Percentiles rank a stretch among this genome's conserved stretches.
These are phyloP conservation scores for Metopia argyrocephala DNA, from an alignment of 2,888 invertebrate genomes.

Conservation along the genomic window DNA sequence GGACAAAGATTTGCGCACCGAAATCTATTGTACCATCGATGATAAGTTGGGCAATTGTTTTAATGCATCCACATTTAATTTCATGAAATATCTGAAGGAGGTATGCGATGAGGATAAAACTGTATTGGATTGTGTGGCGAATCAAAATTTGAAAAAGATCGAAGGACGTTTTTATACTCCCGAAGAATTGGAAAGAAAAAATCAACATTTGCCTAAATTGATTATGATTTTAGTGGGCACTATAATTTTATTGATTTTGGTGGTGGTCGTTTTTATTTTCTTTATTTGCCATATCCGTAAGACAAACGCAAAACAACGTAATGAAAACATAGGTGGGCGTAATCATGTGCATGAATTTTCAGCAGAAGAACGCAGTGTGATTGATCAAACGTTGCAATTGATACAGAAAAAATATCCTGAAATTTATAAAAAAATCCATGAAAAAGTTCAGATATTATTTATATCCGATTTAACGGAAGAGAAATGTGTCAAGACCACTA, in stretches of 20 bases:
- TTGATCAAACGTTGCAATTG: slow-evolving; percentile 70
- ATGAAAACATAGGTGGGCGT: slow-evolving; percentile 53
- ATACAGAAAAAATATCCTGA: slow-evolving; percentile 72
- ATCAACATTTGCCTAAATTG: slow-evolving; percentile 63
- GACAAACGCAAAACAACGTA: slow-evolving; percentile 14
- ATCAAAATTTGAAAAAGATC: slow-evolving; percentile 69
- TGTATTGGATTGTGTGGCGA: slow-evolving; percentile 71
- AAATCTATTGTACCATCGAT: slow-evolving; percentile 74
- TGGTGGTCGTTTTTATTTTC: slow-evolving; percentile 61
- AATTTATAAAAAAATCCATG: slow-evolving; percentile 70
- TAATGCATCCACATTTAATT: slow-evolving; percentile 73
- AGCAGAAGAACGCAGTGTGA: slow-evolving; percentile 69
- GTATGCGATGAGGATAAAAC: slow-evolving; percentile 73
- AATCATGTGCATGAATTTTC: slow-evolving; percentile 70
- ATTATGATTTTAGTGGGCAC: slow-evolving; percentile 64
- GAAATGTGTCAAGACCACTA: slow-evolving; percentile 71
- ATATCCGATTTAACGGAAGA: slow-evolving; percentile 69
- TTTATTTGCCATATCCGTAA: slow-evolving; percentile 56
- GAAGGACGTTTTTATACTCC: slow-evolving; percentile 72
- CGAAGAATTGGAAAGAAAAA: slow-evolving; percentile 69
- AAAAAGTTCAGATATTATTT: slow-evolving; percentile 69
- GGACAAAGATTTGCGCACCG: slow-evolving; percentile 73
- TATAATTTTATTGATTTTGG: slow-evolving; percentile 59
- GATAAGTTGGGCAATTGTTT: slow-evolving; percentile 72
- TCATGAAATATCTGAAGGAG: slow-evolving; percentile 73